A percentile compares a stretch with the other conserved stretches of the same genome.
Evolutionary conservation across 2,797 vertebrate genomes (phyloP).

Genomic region (Sylvia borin): DNA sequence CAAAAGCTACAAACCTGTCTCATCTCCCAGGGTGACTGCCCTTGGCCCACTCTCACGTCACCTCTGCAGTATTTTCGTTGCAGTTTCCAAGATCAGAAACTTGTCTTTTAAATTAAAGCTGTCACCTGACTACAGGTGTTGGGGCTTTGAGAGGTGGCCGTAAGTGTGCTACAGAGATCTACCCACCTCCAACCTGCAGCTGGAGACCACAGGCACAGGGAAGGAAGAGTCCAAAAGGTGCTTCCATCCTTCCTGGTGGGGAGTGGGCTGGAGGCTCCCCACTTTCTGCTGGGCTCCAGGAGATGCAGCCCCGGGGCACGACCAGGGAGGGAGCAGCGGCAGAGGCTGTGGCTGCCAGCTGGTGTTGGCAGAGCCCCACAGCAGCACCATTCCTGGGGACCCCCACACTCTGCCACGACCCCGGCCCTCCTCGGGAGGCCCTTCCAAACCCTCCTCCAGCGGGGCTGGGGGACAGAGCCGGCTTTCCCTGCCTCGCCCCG

Average conservation of each 20-base stretch:
- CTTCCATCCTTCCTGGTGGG: neutral
- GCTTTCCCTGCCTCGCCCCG: neutral
- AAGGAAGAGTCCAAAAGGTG: neutral
- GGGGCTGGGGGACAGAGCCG: neutral
- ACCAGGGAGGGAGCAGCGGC: neutral
- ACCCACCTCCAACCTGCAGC: neutral
- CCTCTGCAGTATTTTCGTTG: neutral
- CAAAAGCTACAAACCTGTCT: neutral
- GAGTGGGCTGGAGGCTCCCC: neutral
- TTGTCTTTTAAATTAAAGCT: neutral
- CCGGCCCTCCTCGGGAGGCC: neutral
- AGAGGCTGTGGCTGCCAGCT: neutral
- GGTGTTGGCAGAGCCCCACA: neutral
- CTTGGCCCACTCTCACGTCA: neutral
- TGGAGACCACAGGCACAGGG: neutral
- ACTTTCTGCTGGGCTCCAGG: neutral
- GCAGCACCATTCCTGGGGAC: neutral
- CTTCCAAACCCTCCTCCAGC: neutral
- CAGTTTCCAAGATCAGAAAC: neutral
- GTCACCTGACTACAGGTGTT: neutral
- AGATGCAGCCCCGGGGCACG: neutral
- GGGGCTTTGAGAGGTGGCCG: neutral
- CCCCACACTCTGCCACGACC: neutral
- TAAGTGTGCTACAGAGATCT: neutral
- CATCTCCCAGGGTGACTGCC: neutral